A percentile compares a stretch with the other conserved stretches of the same genome.
phyloP scores from a whole-genome alignment of 2,888 invertebrate species.

The Ellobium chinense region DNA sequence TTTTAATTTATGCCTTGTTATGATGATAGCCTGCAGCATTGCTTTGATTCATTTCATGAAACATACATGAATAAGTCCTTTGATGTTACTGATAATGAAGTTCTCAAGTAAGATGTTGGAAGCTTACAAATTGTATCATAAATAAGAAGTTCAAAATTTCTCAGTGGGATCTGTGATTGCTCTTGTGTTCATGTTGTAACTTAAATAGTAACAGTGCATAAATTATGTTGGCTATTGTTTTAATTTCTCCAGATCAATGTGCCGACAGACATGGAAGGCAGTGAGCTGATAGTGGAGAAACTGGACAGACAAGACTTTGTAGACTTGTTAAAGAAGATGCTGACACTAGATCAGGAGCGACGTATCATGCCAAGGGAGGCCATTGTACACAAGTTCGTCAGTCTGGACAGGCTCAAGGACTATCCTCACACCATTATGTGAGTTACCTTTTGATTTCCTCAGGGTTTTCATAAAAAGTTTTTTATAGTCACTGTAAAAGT shows the following conservation, averaged over 20 bases:
- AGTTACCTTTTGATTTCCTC: slow-evolving; percentile 46
- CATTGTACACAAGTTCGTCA: slow-evolving; percentile 95
- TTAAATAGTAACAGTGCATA: too few relatives aligned
- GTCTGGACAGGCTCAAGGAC: slow-evolving; percentile 93
- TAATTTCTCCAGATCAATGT: slow-evolving; percentile 74
- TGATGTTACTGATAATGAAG: too few relatives aligned
- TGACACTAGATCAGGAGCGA: slow-evolving; percentile 97
- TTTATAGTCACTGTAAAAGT: neutral
- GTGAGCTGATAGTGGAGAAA: slow-evolving; percentile 97
- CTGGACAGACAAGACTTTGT: slow-evolving; percentile 98
- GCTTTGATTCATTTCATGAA: too few relatives aligned
- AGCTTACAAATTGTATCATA: too few relatives aligned
- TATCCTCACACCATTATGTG: slow-evolving; percentile 96
- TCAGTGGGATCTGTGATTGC: too few relatives aligned
- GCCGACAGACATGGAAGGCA: slow-evolving; percentile 92
- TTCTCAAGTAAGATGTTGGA: too few relatives aligned
- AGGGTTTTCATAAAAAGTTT: neutral
- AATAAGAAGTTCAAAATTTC: too few relatives aligned
- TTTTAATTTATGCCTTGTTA: too few relatives aligned
- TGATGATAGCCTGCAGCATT: too few relatives aligned
- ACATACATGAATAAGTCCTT: too few relatives aligned
- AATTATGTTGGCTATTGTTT: too few relatives aligned
- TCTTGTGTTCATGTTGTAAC: too few relatives aligned
- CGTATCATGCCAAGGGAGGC: slow-evolving; percentile 97
- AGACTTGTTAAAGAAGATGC: slow-evolving; percentile 97